Base-by-base conservation (phyloP, 2,797 vertebrate species). In the Aeoliscus strigatus region DNA sequence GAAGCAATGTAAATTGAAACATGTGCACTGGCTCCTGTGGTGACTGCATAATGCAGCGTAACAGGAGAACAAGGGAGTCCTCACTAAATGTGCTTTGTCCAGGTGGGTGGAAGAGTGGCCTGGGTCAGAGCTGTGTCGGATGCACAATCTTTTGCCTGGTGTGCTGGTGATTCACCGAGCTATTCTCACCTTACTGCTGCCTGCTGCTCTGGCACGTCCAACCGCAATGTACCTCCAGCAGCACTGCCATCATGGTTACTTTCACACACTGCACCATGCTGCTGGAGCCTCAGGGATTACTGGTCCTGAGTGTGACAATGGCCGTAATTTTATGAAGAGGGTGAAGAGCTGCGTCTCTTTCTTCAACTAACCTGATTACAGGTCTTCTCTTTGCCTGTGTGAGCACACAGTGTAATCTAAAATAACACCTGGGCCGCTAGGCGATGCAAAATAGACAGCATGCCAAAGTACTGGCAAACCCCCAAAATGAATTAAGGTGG, bases 331-430 rank as follows among this genome's bases (percentile, higher is more conserved):
- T 76, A 82, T 80, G 63, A 82, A 86, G 75, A 75, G 77, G 61
- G 47, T 40, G 55, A 80, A 81, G 54, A 76, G 78, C 75, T 68
- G 66, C 52, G 41, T 70, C 73, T 79, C 72, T 83, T 77, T 87
- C 72, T 83, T 73, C 72, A 31, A 66, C 80, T 88, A 88, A 90
- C 83, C 73, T 79, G 86, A 89, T 90, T 90, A 87, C 65, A 79
- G 71, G 58, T 63, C 61, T 76, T 63, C 73, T 50, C 66, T 58
- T 61, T 39, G 48, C 60, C 62, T 47, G 60, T 69, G 74, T 66
- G 77, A 80, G 63, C 49, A 48, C 73, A 68, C 81, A 29, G 66
- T 74, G 74, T 88, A 89, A 90, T 90, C 88, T 88, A 78, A 85
- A 84, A 86, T 78, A 88, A 86, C 88, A 90, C 88, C 88, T 90